Evolutionary conservation across 2,797 vertebrate species (phyloP).

Genomic region (Myotis pilosus): DNA sequence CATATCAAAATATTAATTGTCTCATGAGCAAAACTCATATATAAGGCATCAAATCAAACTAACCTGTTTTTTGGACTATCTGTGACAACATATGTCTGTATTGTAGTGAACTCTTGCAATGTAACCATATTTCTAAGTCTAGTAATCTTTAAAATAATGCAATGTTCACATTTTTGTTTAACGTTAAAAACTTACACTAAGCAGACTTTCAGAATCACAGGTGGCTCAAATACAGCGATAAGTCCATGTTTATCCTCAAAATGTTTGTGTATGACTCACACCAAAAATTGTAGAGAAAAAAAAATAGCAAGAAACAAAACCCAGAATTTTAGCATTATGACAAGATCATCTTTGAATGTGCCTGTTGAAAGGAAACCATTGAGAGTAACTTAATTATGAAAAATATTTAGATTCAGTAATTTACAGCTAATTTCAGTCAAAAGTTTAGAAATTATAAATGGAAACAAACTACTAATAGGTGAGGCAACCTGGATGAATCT

Average conservation of each 20-base stretch:
- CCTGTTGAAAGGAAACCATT: background rate
- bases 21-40: background rate
- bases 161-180: background rate
- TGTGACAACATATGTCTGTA: background rate
- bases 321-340: background rate
- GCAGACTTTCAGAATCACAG: background rate
- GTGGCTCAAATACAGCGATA: background rate
- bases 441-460: constrained; percentile 17
- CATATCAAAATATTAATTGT: constrained; percentile 33
- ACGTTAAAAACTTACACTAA: background rate
- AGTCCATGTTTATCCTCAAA: constrained; percentile 7
- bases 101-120: background rate
- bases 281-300: background rate
- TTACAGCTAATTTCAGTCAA: background rate
- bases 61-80: background rate
- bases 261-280: background rate
- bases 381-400: background rate
- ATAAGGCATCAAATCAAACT: background rate
- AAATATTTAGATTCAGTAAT: constrained; percentile 2
- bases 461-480: background rate
- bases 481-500: background rate
- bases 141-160: background rate
- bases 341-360: background rate
- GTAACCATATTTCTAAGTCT: background rate
- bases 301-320: background rate